Base-by-base conservation (phyloP, 2,888 invertebrate genomes). In the Hesperia comma region DNA sequence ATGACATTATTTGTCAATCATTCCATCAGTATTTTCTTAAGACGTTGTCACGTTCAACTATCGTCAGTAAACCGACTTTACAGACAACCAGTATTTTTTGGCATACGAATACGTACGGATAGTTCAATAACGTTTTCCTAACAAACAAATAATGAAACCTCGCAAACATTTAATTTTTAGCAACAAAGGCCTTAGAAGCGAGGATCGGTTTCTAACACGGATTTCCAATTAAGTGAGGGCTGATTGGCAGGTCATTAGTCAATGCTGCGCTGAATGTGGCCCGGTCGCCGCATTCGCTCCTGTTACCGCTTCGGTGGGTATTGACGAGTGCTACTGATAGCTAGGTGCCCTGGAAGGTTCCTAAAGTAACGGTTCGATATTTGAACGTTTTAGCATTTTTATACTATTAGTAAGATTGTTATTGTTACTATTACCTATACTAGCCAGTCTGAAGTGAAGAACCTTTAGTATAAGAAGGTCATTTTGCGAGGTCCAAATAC, bases 231-330 rank as follows among this genome's bases (percentile, higher is more conserved):
- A 93, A 92, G 87, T 85, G 79, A 85, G 87, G 84, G 85, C 87
- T 93, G 93, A 93, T 93, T 93, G 93, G 92, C 93, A 92, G 90
- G 88, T 90, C 92, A 90, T 93, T 93, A 92, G 86, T 93, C 92
- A 93, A 84, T 76, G 84, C 83, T 76, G 79, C 75, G 82, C 82
- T 88, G 83, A 88, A 89, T 89, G 89, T 87, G 84, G 85, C 83
- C 83, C 81, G 80, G 75, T 86, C 84, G 84, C 82, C 84, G 81
- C 80, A 75, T 75, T 69, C 70, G 63, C 74, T 62, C 67, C 71
- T 72, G 71, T 70, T 73, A 61, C 74, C 67, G 49, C 51, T 67
- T 67, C 62, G 68, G 49, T 72, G 70, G 64, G 61, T 70, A 72
- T 72, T 72, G 71, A 74, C 71, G 69, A 70, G 61, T 72, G 15